Percentiles rank a stretch among this genome's conserved stretches.
These are phyloP conservation scores for Mobula hypostoma DNA, from an alignment of 2,113 vertebrate species.

Conservation along the genomic window DNA sequence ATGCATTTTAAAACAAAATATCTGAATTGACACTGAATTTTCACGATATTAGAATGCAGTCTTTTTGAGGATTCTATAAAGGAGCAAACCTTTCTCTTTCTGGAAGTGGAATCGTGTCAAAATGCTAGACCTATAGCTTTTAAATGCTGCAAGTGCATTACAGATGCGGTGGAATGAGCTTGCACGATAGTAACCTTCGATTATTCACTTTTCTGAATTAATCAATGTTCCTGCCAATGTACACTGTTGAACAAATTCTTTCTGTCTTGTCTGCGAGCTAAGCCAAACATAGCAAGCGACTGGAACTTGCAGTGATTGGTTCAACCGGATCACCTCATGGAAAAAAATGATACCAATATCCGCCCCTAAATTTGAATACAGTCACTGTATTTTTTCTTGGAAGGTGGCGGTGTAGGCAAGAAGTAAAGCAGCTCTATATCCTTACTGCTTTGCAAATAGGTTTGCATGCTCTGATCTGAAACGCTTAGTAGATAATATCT, in stretches of 20 bases:
- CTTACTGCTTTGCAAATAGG: neutral
- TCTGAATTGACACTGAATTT: too few species aligned
- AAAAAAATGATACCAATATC: conserved; percentile 58
- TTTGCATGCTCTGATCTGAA: neutral
- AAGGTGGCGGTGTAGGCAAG: conserved; percentile 4
- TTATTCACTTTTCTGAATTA: conserved; percentile 47
- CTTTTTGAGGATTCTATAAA: neutral
- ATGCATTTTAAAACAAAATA: neutral
- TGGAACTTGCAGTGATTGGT: conserved; percentile 73
- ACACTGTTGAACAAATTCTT: conserved; percentile 46
- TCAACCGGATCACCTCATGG: conserved; percentile 81
- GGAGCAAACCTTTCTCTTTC: neutral
- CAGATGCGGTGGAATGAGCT: neutral
- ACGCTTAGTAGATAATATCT: neutral
- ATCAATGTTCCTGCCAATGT: conserved; percentile 41
- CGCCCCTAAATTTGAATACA: conserved; percentile 41
- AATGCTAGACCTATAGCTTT: neutral
- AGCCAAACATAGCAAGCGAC: conserved; percentile 50
- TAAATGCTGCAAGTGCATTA: neutral
- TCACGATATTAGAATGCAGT: neutral
- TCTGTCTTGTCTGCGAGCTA: conserved; percentile 48
- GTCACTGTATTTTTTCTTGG: conserved; percentile 4
- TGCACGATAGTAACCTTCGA: conserved; percentile 74
- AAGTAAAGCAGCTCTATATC: neutral
- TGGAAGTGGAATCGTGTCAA: neutral